phyloP scores from a whole-genome alignment of 2,888 invertebrate species.

The Mactromeris polynyma region DNA sequence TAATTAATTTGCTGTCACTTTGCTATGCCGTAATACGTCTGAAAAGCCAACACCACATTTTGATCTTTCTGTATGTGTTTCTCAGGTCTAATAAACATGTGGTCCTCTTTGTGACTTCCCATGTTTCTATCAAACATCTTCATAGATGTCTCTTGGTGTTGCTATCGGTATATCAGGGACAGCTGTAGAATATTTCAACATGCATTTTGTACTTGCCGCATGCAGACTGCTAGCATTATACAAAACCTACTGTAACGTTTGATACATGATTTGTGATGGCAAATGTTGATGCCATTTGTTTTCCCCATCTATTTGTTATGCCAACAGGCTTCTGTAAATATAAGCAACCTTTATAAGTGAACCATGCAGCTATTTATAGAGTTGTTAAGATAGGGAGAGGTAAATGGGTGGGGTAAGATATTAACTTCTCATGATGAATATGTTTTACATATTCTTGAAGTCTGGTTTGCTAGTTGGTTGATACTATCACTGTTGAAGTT shows the following conservation, averaged over 20 bases:
- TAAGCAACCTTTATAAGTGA: constrained; percentile 41
- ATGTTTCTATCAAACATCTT: background rate
- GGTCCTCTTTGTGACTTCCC: background rate
- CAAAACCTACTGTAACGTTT: background rate
- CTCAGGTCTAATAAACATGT: background rate
- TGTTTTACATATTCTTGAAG: background rate
- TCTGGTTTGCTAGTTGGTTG: background rate
- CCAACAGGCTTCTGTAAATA: constrained; percentile 58
- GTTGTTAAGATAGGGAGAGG: constrained; percentile 21
- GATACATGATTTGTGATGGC: constrained; percentile 21
- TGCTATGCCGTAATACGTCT: too few species aligned
- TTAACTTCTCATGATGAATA: background rate
- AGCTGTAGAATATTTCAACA: background rate
- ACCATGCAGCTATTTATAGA: constrained; percentile 47
- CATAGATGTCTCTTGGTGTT: background rate
- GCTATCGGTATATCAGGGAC: background rate
- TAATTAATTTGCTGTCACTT: too few species aligned
- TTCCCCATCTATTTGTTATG: constrained; percentile 53
- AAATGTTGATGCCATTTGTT: constrained; percentile 24
- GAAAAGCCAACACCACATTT: too few species aligned
- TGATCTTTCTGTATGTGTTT: background rate
- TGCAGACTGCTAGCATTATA: background rate
- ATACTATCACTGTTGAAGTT: constrained; percentile 3
- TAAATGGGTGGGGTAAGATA: constrained; percentile 1
- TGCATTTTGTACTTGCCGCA: background rate